These are phyloP conservation scores for Neodiprion pinetum DNA, from an alignment of 1,140 invertebrate species.

Conservation along the genomic window DNA sequence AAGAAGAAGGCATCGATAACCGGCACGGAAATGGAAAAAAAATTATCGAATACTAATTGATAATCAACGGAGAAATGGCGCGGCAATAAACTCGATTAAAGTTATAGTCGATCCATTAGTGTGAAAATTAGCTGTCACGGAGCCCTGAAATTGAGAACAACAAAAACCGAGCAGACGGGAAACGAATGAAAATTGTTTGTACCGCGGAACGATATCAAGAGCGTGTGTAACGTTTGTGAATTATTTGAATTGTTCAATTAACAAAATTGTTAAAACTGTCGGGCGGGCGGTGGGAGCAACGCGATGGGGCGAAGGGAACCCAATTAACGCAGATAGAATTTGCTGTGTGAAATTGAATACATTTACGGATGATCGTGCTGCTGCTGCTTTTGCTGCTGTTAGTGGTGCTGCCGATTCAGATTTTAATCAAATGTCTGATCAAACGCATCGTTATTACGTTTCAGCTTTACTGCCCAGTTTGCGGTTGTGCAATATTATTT, in stretches of 20 bases:
- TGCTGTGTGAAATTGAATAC: background rate
- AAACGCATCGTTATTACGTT: background rate
- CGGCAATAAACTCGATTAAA: too few relatives aligned
- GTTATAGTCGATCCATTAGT: too few relatives aligned
- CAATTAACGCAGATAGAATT: slow-evolving; percentile 3
- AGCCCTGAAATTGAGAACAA: too few relatives aligned
- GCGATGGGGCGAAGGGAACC: background rate
- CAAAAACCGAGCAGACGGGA: background rate
- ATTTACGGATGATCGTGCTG: background rate
- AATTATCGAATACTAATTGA: too few relatives aligned
- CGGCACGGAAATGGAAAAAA: too few relatives aligned
- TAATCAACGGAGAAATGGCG: too few relatives aligned
- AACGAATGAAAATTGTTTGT: background rate
- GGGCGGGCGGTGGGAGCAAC: background rate
- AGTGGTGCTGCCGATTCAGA: background rate
- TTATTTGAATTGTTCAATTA: slow-evolving; percentile 3
- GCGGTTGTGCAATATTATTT: background rate
- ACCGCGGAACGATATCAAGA: background rate
- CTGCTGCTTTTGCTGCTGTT: background rate
- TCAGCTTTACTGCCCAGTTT: background rate
- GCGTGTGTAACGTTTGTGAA: background rate
- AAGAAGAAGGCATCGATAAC: too few relatives aligned
- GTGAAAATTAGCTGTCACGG: too few relatives aligned
- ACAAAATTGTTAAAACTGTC: background rate
- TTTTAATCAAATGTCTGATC: background rate